Evolutionary conservation across 2,888 invertebrate species (phyloP), one percentile per base, ranked within the genome.

Genomic region (Acronicta aceris): DNA sequence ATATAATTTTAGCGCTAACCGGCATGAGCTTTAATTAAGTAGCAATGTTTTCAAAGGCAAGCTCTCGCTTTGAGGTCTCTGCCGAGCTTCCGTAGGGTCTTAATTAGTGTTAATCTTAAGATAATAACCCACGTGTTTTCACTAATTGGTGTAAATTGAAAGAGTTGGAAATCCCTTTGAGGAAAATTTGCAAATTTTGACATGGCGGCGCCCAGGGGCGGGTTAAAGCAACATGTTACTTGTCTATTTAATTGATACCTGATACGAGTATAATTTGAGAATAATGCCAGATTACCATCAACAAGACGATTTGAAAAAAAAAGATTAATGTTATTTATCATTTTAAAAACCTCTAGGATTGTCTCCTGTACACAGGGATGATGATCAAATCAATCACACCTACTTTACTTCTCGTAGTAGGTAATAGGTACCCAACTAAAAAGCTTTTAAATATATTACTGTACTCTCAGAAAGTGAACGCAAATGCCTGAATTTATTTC

Each of bases 71-170:
- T 92, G 91, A 90, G 86, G 81, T 83, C 79, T 73, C 80, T 74
- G 69, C 80, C 66, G 65, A 79, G 84, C 78, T 81, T 83, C 78
- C 83, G 82, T 84, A 88, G 82, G 81, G 83, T 83, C 89, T 88
- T 92, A 93, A 94, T 93, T 92, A 93, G 89, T 88, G 89, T 89
- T 90, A 90, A 92, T 92, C 89, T 92, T 89, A 89, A 87, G 88
- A 90, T 91, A 92, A 92, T 92, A 91, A 92, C 90, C 88, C 85
- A 84, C 88, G 84, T 89, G 84, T 87, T 89, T 87, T 82, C 78
- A 86, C 89, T 93, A 93, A 91, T 92, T 91, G 85, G 84, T 85
- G 81, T 84, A 83, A 85, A 88, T 85, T 88, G 74, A 85, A 87
- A 87, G 85, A 84, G 81, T 73, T 71, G 64, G 67, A 81, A 81